A percentile compares a stretch with the other conserved stretches of the same genome.
Conservation (phyloP, 64 coral and sea anemone genomes). For the Catalaphyllia jardinei region DNA sequence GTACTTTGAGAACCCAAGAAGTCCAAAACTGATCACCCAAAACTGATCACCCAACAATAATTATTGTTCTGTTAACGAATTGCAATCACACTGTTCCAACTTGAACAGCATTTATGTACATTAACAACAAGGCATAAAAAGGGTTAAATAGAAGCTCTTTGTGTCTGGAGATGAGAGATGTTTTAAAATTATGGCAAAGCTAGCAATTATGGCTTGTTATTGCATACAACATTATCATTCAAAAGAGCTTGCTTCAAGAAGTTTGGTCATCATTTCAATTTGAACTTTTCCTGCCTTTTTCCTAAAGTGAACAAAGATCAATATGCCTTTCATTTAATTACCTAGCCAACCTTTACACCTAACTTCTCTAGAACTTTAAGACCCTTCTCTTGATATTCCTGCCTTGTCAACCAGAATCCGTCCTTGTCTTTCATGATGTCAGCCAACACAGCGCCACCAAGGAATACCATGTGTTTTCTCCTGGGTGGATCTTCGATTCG, state of each 20-base stretch:
- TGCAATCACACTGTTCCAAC: neutral
- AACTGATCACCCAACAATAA: too few species aligned
- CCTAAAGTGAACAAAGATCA: neutral
- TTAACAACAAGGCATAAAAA: too few species aligned
- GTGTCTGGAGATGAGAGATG: neutral
- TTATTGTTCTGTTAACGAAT: too few species aligned
- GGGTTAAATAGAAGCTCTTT: neutral
- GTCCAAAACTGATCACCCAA: too few species aligned
- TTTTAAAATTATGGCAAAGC: neutral
- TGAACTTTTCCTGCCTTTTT: neutral
- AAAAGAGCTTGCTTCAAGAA: constrained; percentile 15
- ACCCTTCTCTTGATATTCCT: constrained; percentile 96
- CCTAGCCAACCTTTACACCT: constrained; percentile 82
- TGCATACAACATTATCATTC: neutral
- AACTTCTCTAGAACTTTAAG: constrained; percentile 93
- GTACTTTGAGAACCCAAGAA: too few species aligned
- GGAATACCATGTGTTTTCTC: constrained; percentile 98
- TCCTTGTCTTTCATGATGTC: constrained; percentile 99
- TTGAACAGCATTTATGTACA: neutral
- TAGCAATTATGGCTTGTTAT: neutral
- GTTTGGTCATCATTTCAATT: constrained; percentile 18
- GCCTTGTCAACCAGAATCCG: constrained; percentile 94
- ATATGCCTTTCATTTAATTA: neutral
- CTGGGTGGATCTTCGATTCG: constrained; percentile 98
- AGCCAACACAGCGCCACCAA: constrained; percentile 93